These are phyloP conservation scores for Fistularia tabacaria DNA, from an alignment of 2,797 vertebrate genomes.

Conservation along the genomic window DNA sequence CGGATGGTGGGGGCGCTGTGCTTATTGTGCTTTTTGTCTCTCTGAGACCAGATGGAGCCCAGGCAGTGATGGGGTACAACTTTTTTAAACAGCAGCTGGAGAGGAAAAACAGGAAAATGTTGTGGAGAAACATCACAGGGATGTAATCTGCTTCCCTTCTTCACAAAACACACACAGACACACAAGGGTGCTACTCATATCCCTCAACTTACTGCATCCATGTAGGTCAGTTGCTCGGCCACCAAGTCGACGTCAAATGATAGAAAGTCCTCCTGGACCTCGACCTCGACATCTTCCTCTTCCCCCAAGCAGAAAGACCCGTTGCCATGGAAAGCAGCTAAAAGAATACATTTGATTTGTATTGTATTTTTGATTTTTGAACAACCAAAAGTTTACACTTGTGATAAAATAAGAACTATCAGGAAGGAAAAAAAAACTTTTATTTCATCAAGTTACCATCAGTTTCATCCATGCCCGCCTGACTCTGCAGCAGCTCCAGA, in stretches of 20 bases:
- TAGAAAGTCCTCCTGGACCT: conserved; percentile 82
- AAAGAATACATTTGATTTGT: neutral
- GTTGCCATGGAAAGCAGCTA: conserved; percentile 78
- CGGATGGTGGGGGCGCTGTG: conserved; percentile 86
- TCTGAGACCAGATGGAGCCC: conserved; percentile 90
- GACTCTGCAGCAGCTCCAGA: conserved; percentile 83
- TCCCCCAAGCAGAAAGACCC: conserved; percentile 75
- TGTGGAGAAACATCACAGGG: too few species aligned
- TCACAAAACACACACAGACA: neutral
- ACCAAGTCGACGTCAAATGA: conserved; percentile 84
- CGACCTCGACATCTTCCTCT: conserved; percentile 81
- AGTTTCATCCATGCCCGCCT: conserved; percentile 73
- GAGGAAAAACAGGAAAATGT: neutral
- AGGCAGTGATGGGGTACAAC: conserved; percentile 93
- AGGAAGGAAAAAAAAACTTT: neutral
- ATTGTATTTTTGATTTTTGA: too few species aligned
- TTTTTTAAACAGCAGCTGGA: conserved; percentile 89
- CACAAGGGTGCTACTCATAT: neutral
- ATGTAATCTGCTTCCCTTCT: too few species aligned
- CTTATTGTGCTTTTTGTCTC: conserved; percentile 90
- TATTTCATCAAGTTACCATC: conserved; percentile 65
- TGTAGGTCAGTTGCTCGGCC: conserved; percentile 93
- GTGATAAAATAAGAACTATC: neutral
- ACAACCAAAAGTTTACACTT: neutral
- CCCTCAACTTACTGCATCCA: conserved; percentile 84